Conservation (phyloP, 2,113 vertebrate genomes). For the Megaceryle torquata region DNA sequence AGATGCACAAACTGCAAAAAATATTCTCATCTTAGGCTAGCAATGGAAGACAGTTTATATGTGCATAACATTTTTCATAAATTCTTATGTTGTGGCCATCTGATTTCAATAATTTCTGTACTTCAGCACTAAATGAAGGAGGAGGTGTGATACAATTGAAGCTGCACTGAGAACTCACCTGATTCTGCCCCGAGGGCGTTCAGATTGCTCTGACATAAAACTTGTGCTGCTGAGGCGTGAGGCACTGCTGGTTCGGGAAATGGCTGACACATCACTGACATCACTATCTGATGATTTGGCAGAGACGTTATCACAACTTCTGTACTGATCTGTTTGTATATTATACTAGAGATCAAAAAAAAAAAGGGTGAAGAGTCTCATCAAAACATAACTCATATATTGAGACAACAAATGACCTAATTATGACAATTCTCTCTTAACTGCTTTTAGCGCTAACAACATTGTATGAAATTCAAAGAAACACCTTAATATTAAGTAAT, state of each 20-base stretch:
- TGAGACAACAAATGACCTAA: background rate
- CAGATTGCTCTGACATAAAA: conserved; percentile 98
- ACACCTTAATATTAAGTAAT: background rate
- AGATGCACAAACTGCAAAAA: background rate
- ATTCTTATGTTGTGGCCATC: no score
- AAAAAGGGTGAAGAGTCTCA: conserved; percentile 66
- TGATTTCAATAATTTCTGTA: background rate
- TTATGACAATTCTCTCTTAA: background rate
- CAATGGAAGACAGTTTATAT: background rate
- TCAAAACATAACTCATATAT: background rate
- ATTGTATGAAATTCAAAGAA: background rate
- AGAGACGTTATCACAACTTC: conserved; percentile 95
- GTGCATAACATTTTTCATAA: background rate
- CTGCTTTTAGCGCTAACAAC: background rate
- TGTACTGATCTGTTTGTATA: conserved; percentile 89
- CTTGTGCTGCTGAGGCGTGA: conserved; percentile 98
- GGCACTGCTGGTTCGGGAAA: conserved; percentile 97
- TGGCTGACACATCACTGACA: conserved; percentile 91
- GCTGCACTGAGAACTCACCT: conserved; percentile 81
- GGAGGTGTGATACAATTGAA: background rate
- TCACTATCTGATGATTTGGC: conserved; percentile 97
- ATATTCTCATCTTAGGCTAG: background rate
- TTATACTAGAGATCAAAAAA: conserved; percentile 82
- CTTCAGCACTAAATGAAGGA: background rate
- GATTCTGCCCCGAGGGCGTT: conserved; percentile 89